Evolutionary conservation across 2,113 vertebrate genomes (phyloP).

Genomic region (Mugil cephalus): DNA sequence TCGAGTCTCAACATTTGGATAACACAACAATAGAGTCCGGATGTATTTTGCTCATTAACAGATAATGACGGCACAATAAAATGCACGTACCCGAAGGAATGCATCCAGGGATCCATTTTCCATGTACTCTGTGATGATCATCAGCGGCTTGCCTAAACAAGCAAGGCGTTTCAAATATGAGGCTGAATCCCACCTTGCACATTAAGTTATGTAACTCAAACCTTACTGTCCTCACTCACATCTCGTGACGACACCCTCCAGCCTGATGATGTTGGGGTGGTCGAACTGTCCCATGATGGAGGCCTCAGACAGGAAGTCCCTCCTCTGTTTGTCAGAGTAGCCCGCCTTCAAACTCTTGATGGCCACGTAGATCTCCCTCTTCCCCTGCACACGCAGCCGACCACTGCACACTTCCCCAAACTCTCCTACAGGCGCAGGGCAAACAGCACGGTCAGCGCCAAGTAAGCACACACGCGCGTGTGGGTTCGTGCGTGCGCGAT

Average conservation of each 20-base stretch:
- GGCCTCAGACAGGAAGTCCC: conserved; percentile 84
- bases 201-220: not conserved
- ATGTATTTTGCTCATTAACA: not conserved
- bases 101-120: conserved; percentile 98
- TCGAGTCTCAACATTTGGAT: too few species aligned
- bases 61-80: not conserved
- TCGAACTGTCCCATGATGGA: conserved; percentile 87
- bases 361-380: conserved; percentile 84
- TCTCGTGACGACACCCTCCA: conserved; percentile 85
- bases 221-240: conserved; percentile 64
- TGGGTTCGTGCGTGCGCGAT: conserved; percentile 28
- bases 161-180: conserved; percentile 1
- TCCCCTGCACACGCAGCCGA: conserved; percentile 81
- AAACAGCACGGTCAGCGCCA: conserved; percentile 56
- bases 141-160: conserved; percentile 93
- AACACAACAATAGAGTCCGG: too few species aligned
- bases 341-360: conserved; percentile 85
- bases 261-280: conserved; percentile 85
- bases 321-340: conserved; percentile 84
- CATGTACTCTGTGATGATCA: conserved; percentile 99
- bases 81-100: conserved; percentile 92
- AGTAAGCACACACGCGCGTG: conserved; percentile 54
- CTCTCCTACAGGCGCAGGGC: conserved; percentile 74
- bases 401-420: conserved; percentile 86
- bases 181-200: not conserved